phyloP scores from a whole-genome alignment of 1,140 invertebrate species.

The Sitobion miscanthi region DNA sequence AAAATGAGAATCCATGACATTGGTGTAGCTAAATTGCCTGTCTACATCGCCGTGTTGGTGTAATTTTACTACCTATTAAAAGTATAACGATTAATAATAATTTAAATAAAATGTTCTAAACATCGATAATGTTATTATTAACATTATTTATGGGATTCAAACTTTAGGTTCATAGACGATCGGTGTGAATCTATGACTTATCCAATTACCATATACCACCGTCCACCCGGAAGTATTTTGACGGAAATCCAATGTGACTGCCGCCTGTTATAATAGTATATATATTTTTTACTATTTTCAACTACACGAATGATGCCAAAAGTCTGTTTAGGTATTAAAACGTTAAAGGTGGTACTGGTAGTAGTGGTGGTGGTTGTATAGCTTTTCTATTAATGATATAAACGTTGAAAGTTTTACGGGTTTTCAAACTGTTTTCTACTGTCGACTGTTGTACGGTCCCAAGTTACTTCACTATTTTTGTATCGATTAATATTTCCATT shows the following conservation, averaged over 20 bases:
- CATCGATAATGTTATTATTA: not conserved
- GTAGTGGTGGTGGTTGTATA: not conserved
- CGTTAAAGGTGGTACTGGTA: not conserved
- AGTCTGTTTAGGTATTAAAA: not conserved
- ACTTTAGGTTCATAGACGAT: too few relatives aligned
- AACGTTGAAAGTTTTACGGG: not conserved
- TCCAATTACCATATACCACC: not conserved
- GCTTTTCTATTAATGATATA: not conserved
- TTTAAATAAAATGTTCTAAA: not conserved
- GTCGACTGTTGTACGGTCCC: not conserved
- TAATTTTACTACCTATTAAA: not conserved
- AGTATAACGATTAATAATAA: not conserved
- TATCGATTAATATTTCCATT: not conserved
- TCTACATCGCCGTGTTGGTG: not conserved
- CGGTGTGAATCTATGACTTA: not conserved
- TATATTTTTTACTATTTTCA: not conserved
- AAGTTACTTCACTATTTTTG: not conserved
- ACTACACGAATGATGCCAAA: not conserved
- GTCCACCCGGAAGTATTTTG: not conserved
- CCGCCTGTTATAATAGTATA: not conserved
- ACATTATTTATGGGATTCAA: not conserved
- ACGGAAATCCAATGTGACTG: not conserved
- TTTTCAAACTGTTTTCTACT: not conserved
- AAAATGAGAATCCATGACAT: not conserved
- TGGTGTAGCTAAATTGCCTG: not conserved